Conservation (phyloP, 2,888 invertebrate genomes). For the Heliconius charithonia region DNA sequence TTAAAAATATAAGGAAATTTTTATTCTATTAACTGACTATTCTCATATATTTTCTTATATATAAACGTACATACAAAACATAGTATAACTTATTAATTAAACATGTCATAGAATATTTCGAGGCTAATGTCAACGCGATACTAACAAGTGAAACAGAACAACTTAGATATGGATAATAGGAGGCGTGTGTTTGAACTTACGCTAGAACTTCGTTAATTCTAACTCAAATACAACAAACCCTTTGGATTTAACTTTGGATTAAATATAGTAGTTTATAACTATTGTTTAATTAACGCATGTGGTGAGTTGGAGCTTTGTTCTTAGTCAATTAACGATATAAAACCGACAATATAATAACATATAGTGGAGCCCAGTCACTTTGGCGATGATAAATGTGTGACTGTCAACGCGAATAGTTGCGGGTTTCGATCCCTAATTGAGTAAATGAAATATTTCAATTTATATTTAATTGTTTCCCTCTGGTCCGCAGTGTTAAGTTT, state of each 20-base stretch:
- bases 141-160: conserved; percentile 10
- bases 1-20: too few species aligned
- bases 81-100: neutral
- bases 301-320: neutral
- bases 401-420: too few species aligned
- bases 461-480: too few species aligned
- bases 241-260: conserved; percentile 7
- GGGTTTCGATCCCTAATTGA: too few species aligned
- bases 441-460: too few species aligned
- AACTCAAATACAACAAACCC: conserved; percentile 19
- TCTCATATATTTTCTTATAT: too few species aligned
- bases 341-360: neutral
- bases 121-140: conserved; percentile 14
- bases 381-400: too few species aligned
- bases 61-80: too few species aligned
- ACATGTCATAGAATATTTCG: neutral
- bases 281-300: neutral
- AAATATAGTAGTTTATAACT: conserved; percentile 6
- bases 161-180: conserved; percentile 12
- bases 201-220: conserved; percentile 16
- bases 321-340: neutral
- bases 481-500: too few species aligned
- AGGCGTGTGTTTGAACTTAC: conserved; percentile 2
- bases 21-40: too few species aligned
- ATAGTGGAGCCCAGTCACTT: too few species aligned